Evolutionary conservation across 2,797 vertebrate species (phyloP), one percentile per base, ranked within the genome.

Genomic region (Threskiornis aethiopicus): DNA sequence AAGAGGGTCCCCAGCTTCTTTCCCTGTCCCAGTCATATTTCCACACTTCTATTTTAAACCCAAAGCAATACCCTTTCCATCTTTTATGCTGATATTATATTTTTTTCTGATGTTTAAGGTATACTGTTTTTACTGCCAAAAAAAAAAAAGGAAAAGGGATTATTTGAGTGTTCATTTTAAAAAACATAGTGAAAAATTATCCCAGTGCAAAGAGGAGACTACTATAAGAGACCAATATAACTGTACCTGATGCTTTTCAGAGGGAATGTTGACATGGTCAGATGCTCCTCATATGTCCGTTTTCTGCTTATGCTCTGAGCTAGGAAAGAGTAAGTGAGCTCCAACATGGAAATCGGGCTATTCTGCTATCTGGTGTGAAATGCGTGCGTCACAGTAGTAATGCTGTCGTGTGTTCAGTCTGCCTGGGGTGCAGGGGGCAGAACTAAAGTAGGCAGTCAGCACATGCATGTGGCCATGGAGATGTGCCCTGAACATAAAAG

Each of bases 401-500:
- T 29, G 55, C 39, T 67, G 54, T 22, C 18, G 62, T 62, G 16
- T 9, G 39, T 42, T 79, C 28, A 10, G 4, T 31, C 8, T 67
- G n/a, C 24, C n/a, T 75, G 31, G 10, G 35, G 11, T 42, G 19
- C 28, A 31, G 22, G 5, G 9, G 11, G 20, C 22, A 55, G n/a
- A 67, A 44, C 6, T 18, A 20, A 39, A 80, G 8, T 4, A 55
- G 6, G 25, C 24, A 65, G 16, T 26, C 35, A 52, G 28, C 1
- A 3, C 2, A 3, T 18, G 19, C 2, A 1, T 31, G n/a, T 39
- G 46, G 55, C 59, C 5, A 2, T 39, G 39, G 49, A 76, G 13
- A 6, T 41, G 28, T 69, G 37, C 31, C 49, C 28, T 62, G 19
- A 62, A 47, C 9, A 3, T 9, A 47, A 18, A 54, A 35, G 16